Evolutionary conservation across 2,888 invertebrate genomes (phyloP).

Genomic region (Cryptus viduatorius): DNA sequence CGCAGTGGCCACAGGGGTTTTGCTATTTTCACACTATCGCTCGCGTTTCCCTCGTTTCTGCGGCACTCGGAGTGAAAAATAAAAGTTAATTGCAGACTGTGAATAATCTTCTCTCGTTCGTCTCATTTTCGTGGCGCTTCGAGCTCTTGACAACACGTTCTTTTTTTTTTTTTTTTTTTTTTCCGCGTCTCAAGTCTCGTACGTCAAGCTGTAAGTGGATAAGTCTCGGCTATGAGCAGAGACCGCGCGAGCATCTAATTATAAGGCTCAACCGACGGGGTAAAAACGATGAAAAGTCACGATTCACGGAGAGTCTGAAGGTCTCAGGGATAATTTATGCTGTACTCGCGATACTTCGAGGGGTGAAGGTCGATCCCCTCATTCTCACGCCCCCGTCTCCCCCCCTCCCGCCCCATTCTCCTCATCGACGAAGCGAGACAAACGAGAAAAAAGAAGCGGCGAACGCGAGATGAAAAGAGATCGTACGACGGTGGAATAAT

Average conservation of each 20-base stretch:
- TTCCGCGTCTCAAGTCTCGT: not conserved
- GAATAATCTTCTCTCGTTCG: not conserved
- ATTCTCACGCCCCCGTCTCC: not conserved
- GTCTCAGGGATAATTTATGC: slow-evolving; percentile 29
- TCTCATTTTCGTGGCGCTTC: not conserved
- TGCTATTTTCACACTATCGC: not conserved
- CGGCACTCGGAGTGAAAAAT: not conserved
- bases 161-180: not conserved
- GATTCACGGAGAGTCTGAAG: slow-evolving; percentile 6
- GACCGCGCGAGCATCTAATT: slow-evolving; percentile 63
- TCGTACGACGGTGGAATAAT: slow-evolving; percentile 19
- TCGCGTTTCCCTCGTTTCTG: not conserved
- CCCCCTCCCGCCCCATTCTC: no score
- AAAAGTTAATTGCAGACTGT: slow-evolving; percentile 13
- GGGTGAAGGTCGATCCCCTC: slow-evolving; percentile 24
- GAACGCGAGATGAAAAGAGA: not conserved
- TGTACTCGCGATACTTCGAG: slow-evolving; percentile 32
- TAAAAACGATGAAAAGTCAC: slow-evolving; percentile 28
- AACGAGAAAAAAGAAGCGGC: not conserved
- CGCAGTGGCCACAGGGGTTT: not conserved
- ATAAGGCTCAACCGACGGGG: slow-evolving; percentile 46
- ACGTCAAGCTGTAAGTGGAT: slow-evolving; percentile 51
- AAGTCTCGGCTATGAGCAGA: slow-evolving; percentile 24
- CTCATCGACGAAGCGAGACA: not conserved
- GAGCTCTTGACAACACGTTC: not conserved